These are phyloP conservation scores for Knipowitschia caucasica DNA, from an alignment of 2,797 vertebrate genomes.

Conservation along the genomic window DNA sequence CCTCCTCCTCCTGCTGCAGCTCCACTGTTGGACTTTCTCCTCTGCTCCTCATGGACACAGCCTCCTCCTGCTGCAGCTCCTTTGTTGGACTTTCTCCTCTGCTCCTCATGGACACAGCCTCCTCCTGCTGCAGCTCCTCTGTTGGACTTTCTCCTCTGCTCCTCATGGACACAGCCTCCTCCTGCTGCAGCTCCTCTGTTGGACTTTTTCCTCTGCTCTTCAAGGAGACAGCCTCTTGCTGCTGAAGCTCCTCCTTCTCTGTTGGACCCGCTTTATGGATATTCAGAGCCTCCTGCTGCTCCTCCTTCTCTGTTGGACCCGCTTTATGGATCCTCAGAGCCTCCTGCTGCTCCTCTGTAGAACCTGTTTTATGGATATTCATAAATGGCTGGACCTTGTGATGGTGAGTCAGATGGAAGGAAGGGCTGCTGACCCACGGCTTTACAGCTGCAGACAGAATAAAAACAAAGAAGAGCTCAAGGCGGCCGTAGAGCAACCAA, in stretches of 20 bases:
- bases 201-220: neutral
- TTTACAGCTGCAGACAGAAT: conserved; percentile 17
- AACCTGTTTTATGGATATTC: neutral
- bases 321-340: neutral
- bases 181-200: neutral
- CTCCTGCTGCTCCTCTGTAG: neutral
- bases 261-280: neutral
- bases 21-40: neutral
- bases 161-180: neutral
- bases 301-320: neutral
- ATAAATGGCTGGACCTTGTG: neutral
- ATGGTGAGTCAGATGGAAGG: conserved; percentile 24
- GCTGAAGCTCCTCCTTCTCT: neutral
- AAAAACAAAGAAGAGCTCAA: neutral
- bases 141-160: neutral
- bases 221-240: neutral
- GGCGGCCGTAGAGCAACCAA: too few species aligned
- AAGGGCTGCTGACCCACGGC: conserved; percentile 36
- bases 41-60: neutral
- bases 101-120: neutral
- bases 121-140: neutral
- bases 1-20: neutral
- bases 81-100: neutral
- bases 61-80: neutral
- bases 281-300: neutral